Percentiles rank a stretch among this genome's conserved stretches.
Conservation (phyloP, 30 jellyfish, hydroid and myxozoan species). For the Aurelia sp. region DNA sequence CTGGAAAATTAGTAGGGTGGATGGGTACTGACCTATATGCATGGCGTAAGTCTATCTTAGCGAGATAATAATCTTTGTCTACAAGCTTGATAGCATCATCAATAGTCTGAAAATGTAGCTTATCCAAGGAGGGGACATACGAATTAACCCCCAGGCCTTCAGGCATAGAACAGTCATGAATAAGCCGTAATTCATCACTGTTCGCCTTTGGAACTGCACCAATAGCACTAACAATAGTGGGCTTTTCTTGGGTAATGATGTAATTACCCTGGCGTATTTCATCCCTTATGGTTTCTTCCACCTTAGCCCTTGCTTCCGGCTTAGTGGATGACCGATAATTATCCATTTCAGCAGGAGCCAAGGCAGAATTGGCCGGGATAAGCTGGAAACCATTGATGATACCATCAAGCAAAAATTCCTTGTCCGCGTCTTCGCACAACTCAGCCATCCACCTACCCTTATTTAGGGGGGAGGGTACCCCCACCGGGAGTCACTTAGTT, state of each 20-base stretch:
- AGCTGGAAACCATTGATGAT: conserved; percentile 12
- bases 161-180: background rate
- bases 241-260: background rate
- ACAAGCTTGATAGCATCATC: conserved; percentile 6
- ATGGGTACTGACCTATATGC: background rate
- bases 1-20: background rate
- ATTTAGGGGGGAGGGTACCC: background rate
- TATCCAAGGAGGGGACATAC: background rate
- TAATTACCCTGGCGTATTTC: background rate
- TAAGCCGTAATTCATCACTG: background rate
- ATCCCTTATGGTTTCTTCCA: background rate
- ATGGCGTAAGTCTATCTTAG: background rate
- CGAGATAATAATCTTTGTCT: background rate
- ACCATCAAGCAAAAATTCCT: conserved; percentile 13
- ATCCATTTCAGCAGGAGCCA: conserved; percentile 4
- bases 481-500: background rate
- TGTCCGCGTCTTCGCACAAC: background rate
- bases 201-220: background rate
- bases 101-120: background rate
- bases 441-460: background rate
- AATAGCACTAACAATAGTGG: background rate
- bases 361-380: background rate
- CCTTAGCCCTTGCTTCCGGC: background rate
- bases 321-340: background rate
- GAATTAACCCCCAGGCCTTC: background rate